A percentile compares a stretch with the other conserved stretches of the same genome.
These are phyloP conservation scores for Podarcis cretensis DNA, from an alignment of 2,113 vertebrate species.

Conservation along the genomic window DNA sequence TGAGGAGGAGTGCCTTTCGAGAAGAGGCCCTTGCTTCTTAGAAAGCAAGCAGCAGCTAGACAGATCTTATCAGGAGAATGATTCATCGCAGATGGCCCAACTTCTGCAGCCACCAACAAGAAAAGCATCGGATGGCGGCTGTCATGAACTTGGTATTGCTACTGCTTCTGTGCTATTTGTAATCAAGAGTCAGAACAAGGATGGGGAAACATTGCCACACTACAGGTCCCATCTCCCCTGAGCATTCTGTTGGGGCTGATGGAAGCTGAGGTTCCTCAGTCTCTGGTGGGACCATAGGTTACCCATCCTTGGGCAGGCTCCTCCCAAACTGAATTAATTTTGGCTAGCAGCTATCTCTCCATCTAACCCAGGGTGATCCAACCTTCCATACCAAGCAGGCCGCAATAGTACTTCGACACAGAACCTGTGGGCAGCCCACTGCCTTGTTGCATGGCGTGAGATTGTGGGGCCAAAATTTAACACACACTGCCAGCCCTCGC, in stretches of 20 bases:
- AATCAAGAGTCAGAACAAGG: background rate
- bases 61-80: slow-evolving; percentile 11
- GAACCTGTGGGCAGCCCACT: too few species aligned
- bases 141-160: background rate
- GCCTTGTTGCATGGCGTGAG: too few species aligned
- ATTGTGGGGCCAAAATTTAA: too few species aligned
- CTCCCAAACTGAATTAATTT: background rate
- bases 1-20: background rate
- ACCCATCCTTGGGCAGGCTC: background rate
- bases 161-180: too few species aligned
- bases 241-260: too few species aligned
- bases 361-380: background rate
- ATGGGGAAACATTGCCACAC: too few species aligned
- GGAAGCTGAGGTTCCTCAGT: too few species aligned
- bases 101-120: background rate
- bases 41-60: slow-evolving; percentile 2
- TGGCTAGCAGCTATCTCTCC: background rate
- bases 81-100: background rate
- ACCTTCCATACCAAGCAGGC: too few species aligned
- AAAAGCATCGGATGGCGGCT: background rate
- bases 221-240: too few species aligned
- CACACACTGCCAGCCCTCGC: too few species aligned
- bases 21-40: background rate
- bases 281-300: background rate
- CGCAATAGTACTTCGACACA: too few species aligned